Evolutionary conservation across 2,888 invertebrate genomes (phyloP).

Genomic region (Pandemis corylana): DNA sequence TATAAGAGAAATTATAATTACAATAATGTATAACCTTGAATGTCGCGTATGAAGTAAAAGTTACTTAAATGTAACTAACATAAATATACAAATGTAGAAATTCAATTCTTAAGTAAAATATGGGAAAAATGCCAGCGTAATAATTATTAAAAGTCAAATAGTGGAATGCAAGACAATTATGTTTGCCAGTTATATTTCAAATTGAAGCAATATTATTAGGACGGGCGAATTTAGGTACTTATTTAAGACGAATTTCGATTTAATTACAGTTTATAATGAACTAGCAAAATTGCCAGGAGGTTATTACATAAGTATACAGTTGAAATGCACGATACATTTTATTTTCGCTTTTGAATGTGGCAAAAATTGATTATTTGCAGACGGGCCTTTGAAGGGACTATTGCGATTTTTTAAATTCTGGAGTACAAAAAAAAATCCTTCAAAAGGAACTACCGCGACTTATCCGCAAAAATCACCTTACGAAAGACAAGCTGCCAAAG

Average conservation of each 20-base stretch:
- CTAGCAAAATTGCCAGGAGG: neutral
- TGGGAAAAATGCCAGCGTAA: constrained; percentile 17
- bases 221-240: neutral
- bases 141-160: constrained; percentile 1
- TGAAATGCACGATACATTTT: no score
- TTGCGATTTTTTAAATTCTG: no score
- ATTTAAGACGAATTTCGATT: neutral
- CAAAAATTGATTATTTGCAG: neutral
- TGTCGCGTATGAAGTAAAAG: neutral
- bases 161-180: constrained; percentile 32
- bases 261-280: neutral
- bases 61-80: neutral
- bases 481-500: neutral
- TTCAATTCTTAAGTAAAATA: constrained; percentile 1
- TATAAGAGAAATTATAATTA: constrained; percentile 4
- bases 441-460: no score
- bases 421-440: no score
- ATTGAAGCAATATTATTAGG: neutral
- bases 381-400: no score
- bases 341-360: neutral
- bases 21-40: neutral
- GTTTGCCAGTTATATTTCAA: neutral
- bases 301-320: neutral
- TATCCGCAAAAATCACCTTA: no score
- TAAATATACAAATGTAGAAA: neutral